Evolutionary conservation across 2,888 invertebrate species (phyloP).

Genomic region (Iselma pallidipennis): DNA sequence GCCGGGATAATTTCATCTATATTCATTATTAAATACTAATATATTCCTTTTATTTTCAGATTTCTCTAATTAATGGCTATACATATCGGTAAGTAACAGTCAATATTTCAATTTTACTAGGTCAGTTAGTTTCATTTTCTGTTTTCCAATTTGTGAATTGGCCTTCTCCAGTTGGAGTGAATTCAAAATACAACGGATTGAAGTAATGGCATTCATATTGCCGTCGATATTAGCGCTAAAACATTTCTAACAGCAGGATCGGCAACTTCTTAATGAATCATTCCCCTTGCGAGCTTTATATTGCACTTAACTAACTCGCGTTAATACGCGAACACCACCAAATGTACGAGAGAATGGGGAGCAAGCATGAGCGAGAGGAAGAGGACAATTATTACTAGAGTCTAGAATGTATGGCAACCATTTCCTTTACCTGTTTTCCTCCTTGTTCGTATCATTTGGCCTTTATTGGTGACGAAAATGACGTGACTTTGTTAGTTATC

Average conservation of each 20-base stretch:
- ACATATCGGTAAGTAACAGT: neutral
- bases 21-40: neutral
- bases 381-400: neutral
- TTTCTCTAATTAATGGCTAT: neutral
- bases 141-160: too few relatives aligned
- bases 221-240: slow-evolving; percentile 36
- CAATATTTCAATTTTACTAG: neutral
- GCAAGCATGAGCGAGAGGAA: too few relatives aligned
- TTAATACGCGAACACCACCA: slow-evolving; percentile 39
- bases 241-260: slow-evolving; percentile 31
- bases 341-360: too few relatives aligned
- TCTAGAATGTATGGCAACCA: neutral
- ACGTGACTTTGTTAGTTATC: too few relatives aligned
- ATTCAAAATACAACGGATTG: slow-evolving; percentile 29
- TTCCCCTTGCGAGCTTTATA: slow-evolving; percentile 44
- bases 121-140: neutral
- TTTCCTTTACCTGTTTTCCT: too few relatives aligned
- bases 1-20: neutral
- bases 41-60: neutral
- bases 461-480: too few relatives aligned
- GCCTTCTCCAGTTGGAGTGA: too few relatives aligned
- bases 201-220: slow-evolving; percentile 35
- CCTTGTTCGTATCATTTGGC: too few relatives aligned
- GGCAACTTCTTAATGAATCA: slow-evolving; percentile 47
- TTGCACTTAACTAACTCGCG: slow-evolving; percentile 44